phyloP scores from a whole-genome alignment of 1,140 invertebrate genomes.

The Pseudomyrmex pallidus region DNA sequence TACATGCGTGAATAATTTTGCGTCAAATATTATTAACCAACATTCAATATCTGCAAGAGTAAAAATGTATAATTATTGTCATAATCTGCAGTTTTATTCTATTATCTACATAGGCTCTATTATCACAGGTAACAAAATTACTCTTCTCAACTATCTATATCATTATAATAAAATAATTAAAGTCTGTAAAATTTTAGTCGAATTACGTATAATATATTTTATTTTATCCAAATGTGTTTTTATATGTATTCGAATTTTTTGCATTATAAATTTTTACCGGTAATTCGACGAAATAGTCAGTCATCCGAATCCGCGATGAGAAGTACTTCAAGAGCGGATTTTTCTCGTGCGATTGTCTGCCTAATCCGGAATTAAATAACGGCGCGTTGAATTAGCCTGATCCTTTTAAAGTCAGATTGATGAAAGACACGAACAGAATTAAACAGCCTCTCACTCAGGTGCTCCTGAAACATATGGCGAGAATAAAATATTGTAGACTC shows the following conservation, averaged over 20 bases:
- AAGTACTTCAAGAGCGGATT: slow-evolving; percentile 37
- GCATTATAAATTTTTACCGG: not conserved
- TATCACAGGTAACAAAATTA: slow-evolving; percentile 3
- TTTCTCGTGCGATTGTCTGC: slow-evolving; percentile 41
- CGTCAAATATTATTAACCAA: not conserved
- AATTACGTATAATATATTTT: slow-evolving; percentile 16
- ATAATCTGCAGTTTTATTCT: not conserved
- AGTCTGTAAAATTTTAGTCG: not conserved
- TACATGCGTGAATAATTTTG: not conserved
- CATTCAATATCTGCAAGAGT: not conserved
- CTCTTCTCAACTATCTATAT: not conserved
- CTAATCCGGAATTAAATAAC: slow-evolving; percentile 60
- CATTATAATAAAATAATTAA: not conserved
- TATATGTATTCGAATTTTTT: slow-evolving; percentile 11
- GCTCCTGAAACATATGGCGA: slow-evolving; percentile 42
- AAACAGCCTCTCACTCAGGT: slow-evolving; percentile 56
- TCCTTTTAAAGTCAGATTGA: slow-evolving; percentile 61
- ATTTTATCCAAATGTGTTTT: slow-evolving; percentile 16
- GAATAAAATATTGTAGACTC: slow-evolving; percentile 52
- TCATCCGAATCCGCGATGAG: not conserved
- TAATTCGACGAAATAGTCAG: not conserved
- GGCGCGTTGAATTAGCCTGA: slow-evolving; percentile 56
- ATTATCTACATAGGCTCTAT: not conserved
- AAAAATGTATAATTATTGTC: not conserved
- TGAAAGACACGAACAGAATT: slow-evolving; percentile 59